Evolutionary conservation across 2,797 vertebrate genomes (phyloP).

Genomic region (Antennarius maculatus): DNA sequence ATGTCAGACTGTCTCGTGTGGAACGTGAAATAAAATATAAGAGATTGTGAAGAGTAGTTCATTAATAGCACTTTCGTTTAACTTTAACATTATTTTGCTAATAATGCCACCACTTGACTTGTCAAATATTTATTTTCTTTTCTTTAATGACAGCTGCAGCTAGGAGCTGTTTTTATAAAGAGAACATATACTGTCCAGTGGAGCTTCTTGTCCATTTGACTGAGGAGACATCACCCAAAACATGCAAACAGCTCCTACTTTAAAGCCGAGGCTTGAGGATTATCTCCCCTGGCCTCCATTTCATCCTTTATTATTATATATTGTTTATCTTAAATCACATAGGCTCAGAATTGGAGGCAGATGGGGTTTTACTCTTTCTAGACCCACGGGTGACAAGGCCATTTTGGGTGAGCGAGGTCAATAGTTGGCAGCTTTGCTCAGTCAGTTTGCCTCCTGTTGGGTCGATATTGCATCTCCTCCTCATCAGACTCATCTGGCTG

Average conservation of each 20-base stretch:
- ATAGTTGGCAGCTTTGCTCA: constrained; percentile 33
- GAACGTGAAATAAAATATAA: too few species aligned
- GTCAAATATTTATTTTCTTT: constrained; percentile 36
- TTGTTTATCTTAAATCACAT: constrained; percentile 28
- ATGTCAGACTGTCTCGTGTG: constrained; percentile 1
- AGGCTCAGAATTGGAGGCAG: constrained; percentile 45
- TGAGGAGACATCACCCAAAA: constrained; percentile 35
- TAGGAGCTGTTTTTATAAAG: constrained; percentile 29
- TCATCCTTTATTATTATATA: constrained; percentile 10
- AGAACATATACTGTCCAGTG: constrained; percentile 28
- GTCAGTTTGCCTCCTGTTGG: constrained; percentile 44
- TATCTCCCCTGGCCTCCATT: constrained; percentile 48
- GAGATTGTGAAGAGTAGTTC: constrained; percentile 11
- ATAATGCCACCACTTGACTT: constrained; percentile 25
- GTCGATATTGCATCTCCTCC: constrained; percentile 66
- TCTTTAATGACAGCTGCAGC: constrained; percentile 20
- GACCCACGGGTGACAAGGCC: constrained; percentile 57
- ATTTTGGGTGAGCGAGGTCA: constrained; percentile 41
- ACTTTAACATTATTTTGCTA: constrained; percentile 7
- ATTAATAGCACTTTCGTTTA: constrained; percentile 42
- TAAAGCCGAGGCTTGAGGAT: constrained; percentile 58
- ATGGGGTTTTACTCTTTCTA: constrained; percentile 40
- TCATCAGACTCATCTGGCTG: constrained; percentile 59
- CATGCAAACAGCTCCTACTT: constrained; percentile 37
- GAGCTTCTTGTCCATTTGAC: constrained; percentile 31